Conservation (phyloP, 1,140 invertebrate species). For the Eubasilissa regina region DNA sequence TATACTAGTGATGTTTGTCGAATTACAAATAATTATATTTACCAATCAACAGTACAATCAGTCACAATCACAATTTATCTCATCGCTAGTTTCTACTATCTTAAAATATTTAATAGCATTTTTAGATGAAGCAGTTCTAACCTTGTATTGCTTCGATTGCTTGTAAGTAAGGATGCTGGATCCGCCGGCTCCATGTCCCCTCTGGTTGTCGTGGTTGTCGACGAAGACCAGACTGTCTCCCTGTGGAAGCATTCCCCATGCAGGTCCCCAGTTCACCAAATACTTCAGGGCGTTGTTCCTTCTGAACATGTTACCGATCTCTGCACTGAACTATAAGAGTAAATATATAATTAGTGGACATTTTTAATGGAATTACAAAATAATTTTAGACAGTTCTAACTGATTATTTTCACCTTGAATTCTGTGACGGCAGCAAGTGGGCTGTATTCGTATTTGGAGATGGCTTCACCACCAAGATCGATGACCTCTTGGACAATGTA, state of each 20-base stretch:
- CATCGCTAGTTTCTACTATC: too few species aligned
- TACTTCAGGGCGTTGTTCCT: conserved; percentile 67
- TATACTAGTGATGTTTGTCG: too few species aligned
- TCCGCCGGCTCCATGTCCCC: conserved; percentile 73
- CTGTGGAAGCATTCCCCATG: conserved; percentile 74
- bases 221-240: conserved; percentile 76
- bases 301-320: conserved; percentile 64
- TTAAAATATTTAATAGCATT: background rate
- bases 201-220: conserved; percentile 77
- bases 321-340: conserved; percentile 51
- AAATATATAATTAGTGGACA: background rate
- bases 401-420: conserved; percentile 69
- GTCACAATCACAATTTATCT: too few species aligned
- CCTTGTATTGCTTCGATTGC: conserved; percentile 75
- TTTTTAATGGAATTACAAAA: background rate
- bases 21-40: too few species aligned
- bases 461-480: conserved; percentile 81
- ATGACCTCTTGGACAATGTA: conserved; percentile 89
- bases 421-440: conserved; percentile 81
- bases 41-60: too few species aligned
- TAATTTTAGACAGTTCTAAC: background rate
- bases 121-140: conserved; percentile 33
- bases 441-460: conserved; percentile 79
- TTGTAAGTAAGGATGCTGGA: conserved; percentile 76
- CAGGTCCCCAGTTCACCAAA: conserved; percentile 73